Evolutionary conservation across 2,113 vertebrate genomes (phyloP).

Genomic region (Vombatus ursinus): DNA sequence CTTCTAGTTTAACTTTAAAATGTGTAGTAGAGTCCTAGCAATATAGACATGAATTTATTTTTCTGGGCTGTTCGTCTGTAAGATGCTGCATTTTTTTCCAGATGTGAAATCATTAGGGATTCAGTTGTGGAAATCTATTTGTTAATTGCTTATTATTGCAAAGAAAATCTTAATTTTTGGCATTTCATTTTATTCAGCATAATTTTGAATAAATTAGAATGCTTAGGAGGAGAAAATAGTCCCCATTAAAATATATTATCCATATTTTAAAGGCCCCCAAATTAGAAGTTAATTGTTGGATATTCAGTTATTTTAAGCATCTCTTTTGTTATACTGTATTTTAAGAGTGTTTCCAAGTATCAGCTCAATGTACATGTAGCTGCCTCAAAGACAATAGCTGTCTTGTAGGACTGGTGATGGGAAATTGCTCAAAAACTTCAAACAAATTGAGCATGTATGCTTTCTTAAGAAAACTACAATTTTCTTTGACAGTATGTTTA

Average conservation of each 20-base stretch:
- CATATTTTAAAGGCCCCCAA: neutral
- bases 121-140: constrained; percentile 54
- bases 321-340: neutral
- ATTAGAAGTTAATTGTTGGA: constrained; percentile 8
- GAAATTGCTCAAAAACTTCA: neutral
- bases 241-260: constrained; percentile 4
- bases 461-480: neutral
- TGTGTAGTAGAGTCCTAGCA: neutral
- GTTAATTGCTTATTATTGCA: constrained; percentile 43
- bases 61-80: neutral
- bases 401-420: neutral
- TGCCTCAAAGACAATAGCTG: neutral
- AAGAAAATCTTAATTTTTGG: constrained; percentile 41
- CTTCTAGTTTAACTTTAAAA: neutral
- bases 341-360: neutral
- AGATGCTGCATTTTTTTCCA: neutral
- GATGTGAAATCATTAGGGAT: neutral
- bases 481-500: neutral
- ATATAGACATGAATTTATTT: neutral
- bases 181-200: constrained; percentile 24
- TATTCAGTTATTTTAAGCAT: neutral
- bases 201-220: constrained; percentile 23
- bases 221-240: neutral
- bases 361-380: neutral
- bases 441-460: neutral